These are phyloP conservation scores for Callyntrura sp. DNA, from an alignment of 2,888 invertebrate genomes.

Conservation along the genomic window DNA sequence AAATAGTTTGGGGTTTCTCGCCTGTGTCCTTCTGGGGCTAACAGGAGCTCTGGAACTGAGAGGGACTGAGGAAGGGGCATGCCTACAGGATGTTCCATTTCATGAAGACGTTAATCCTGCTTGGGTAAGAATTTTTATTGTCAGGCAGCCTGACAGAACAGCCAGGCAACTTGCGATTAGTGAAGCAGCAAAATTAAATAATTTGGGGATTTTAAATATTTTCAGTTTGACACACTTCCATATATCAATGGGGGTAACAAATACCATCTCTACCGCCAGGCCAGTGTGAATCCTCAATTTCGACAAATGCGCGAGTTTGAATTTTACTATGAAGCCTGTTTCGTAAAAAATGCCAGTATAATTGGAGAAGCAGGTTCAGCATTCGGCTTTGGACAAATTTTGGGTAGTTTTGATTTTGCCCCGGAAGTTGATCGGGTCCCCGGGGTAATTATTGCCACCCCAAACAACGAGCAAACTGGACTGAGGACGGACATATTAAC, in stretches of 20 bases:
- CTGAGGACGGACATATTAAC: neutral
- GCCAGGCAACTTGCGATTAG: no score
- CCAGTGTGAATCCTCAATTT: neutral
- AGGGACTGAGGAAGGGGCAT: neutral
- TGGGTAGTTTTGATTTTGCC: neutral
- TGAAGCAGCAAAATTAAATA: no score
- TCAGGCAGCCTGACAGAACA: no score
- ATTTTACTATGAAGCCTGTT: constrained; percentile 7
- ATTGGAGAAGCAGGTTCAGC: neutral
- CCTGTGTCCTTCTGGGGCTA: no score
- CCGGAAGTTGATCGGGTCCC: neutral
- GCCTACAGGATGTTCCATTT: neutral
- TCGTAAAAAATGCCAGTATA: neutral
- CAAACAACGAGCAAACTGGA: neutral
- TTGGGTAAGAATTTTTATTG: no score
- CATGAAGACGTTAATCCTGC: neutral
- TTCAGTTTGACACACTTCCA: neutral
- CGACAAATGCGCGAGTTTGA: constrained; percentile 7
- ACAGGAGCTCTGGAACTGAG: constrained; percentile 88
- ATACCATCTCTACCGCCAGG: neutral
- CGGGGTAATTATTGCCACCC: neutral
- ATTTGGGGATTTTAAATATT: no score
- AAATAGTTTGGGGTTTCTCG: no score
- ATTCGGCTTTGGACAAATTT: neutral
- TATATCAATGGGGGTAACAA: neutral